A percentile compares a stretch with the other conserved stretches of the same genome.
These are phyloP conservation scores for Eubucco bourcierii DNA, from an alignment of 2,113 vertebrate genomes.

Conservation along the genomic window DNA sequence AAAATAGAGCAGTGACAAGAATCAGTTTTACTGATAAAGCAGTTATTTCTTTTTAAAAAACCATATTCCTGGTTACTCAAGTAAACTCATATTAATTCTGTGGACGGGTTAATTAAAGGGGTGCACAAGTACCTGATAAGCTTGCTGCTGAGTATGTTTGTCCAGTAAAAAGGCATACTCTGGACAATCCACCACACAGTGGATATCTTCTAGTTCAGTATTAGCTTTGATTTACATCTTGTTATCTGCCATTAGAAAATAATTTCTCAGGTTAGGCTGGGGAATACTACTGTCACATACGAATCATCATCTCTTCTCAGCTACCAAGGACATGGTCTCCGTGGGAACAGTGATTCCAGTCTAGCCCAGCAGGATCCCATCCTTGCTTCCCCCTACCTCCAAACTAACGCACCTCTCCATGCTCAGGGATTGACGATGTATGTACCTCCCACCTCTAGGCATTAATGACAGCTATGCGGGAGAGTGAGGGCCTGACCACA, in stretches of 20 bases:
- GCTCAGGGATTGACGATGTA: too few species aligned
- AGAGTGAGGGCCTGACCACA: fast-evolving
- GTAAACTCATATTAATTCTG: not conserved
- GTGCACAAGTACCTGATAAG: not conserved
- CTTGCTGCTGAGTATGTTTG: not conserved
- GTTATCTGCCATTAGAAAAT: not conserved
- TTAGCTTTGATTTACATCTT: not conserved
- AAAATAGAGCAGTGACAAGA: not conserved
- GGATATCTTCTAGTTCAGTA: not conserved
- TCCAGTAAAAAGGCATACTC: not conserved
- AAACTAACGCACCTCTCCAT: fast-evolving
- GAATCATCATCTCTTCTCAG: not conserved
- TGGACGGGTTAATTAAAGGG: not conserved
- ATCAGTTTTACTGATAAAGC: not conserved
- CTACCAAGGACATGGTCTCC: not conserved
- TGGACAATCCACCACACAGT: not conserved
- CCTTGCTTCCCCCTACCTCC: not conserved
- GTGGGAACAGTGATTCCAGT: not conserved
- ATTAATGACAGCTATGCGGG: fast-evolving
- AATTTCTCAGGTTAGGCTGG: fast-evolving
- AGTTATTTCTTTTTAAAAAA: not conserved
- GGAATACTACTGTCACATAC: too few species aligned
- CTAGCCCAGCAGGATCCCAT: not conserved
- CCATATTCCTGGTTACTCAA: not conserved
- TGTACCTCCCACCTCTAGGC: not conserved